phyloP scores from a whole-genome alignment of 2,113 vertebrate species.

The Picathartes gymnocephalus region DNA sequence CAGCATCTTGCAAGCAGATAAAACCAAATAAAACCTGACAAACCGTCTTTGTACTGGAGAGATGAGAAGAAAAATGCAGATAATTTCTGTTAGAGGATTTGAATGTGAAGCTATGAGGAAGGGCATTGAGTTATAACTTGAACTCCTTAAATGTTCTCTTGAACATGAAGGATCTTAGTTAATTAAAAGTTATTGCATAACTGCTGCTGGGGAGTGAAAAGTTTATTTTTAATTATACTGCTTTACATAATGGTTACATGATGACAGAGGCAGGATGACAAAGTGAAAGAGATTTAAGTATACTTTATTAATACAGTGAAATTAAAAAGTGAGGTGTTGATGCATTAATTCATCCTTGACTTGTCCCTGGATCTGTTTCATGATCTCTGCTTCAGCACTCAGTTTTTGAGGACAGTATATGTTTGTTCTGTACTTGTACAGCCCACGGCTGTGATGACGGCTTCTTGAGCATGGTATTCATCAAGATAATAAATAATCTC shows the following conservation, averaged over 20 bases:
- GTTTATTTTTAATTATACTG: conserved; percentile 51
- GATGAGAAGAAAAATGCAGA: conserved; percentile 12
- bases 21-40: conserved; percentile 60
- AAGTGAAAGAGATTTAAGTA: background rate
- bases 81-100: background rate
- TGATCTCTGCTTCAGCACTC: background rate
- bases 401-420: background rate
- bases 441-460: background rate
- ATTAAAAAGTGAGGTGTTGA: conserved; percentile 7
- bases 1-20: conserved; percentile 46
- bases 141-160: conserved; percentile 20
- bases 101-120: background rate
- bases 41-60: background rate
- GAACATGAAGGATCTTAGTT: conserved; percentile 8
- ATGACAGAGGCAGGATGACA: conserved; percentile 13
- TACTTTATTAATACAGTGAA: background rate
- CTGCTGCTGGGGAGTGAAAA: conserved; percentile 43
- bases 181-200: conserved; percentile 53
- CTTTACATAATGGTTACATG: conserved; percentile 1
- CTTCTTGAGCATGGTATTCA: background rate
- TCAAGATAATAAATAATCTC: background rate
- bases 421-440: background rate
- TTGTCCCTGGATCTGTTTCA: background rate
- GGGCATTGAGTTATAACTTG: background rate
- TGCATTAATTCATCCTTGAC: background rate